These are phyloP conservation scores for Apodemus agrarius DNA, from an alignment of 2,797 vertebrate species.

Conservation along the genomic window DNA sequence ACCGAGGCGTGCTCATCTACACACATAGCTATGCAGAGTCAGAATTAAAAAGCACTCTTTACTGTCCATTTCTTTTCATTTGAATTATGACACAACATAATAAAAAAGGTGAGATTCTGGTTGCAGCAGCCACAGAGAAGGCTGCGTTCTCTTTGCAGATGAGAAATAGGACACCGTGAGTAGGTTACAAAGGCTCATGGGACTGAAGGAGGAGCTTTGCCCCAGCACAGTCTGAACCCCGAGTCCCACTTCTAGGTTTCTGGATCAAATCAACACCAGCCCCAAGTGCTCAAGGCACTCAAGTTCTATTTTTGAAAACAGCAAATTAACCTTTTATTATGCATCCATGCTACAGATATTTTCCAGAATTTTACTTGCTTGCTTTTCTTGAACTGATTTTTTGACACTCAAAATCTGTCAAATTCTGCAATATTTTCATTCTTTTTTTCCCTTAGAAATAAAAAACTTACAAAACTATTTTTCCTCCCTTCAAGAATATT, in stretches of 20 bases:
- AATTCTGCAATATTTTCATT: slow-evolving; percentile 32
- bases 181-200: slow-evolving; percentile 87
- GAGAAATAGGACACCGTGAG: slow-evolving; percentile 90
- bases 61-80: slow-evolving; percentile 52
- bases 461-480: slow-evolving; percentile 19
- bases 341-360: background rate
- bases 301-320: slow-evolving; percentile 39
- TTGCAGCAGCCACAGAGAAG: slow-evolving; percentile 58
- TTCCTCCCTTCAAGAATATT: background rate
- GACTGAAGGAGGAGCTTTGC: background rate
- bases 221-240: background rate
- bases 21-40: background rate
- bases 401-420: slow-evolving; percentile 1
- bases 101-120: slow-evolving; percentile 57
- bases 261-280: slow-evolving; percentile 30
- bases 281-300: background rate
- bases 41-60: slow-evolving; percentile 41
- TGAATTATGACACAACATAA: slow-evolving; percentile 53
- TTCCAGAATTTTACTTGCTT: background rate
- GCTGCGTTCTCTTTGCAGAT: slow-evolving; percentile 69
- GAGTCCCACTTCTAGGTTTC: slow-evolving; percentile 43
- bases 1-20: background rate
- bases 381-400: slow-evolving; percentile 1
- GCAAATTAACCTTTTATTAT: slow-evolving; percentile 11
- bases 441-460: slow-evolving; percentile 16